phyloP scores from a whole-genome alignment of 2,888 invertebrate genomes.

The Caenorhabditis angaria region DNA sequence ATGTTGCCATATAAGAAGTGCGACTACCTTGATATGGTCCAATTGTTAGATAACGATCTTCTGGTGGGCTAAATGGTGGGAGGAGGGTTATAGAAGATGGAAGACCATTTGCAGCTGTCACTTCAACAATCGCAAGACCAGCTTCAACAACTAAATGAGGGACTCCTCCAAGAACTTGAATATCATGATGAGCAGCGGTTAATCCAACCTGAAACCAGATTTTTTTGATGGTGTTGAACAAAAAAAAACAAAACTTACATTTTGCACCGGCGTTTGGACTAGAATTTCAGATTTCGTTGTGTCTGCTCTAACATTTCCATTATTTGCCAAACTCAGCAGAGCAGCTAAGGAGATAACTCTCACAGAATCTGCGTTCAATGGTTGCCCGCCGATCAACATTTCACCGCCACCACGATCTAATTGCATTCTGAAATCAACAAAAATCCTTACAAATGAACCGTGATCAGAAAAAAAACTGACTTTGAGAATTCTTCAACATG shows the following conservation, averaged over 20 bases:
- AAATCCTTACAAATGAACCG: too few species aligned
- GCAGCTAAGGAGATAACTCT: slow-evolving; percentile 16
- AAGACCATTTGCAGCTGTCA: slow-evolving; percentile 25
- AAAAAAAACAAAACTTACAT: slow-evolving; percentile 21
- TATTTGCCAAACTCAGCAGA: slow-evolving; percentile 32
- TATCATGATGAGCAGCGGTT: slow-evolving; percentile 45
- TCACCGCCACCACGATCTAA: slow-evolving; percentile 42
- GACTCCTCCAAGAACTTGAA: slow-evolving; percentile 40
- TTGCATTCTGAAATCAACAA: slow-evolving; percentile 26
- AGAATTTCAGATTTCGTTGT: slow-evolving; percentile 30
- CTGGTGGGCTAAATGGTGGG: slow-evolving; percentile 31
- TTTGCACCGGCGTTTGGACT: slow-evolving; percentile 31
- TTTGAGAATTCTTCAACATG: slow-evolving; percentile 24
- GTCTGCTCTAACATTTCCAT: slow-evolving; percentile 36
- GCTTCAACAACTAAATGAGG: slow-evolving; percentile 43
- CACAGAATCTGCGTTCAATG: slow-evolving; percentile 30
- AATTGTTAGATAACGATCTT: slow-evolving; percentile 35
- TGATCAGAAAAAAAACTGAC: neutral
- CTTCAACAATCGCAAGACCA: slow-evolving; percentile 35
- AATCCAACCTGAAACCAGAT: slow-evolving; percentile 37
- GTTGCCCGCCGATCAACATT: slow-evolving; percentile 30
- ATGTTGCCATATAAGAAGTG: neutral
- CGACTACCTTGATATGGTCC: slow-evolving; percentile 45
- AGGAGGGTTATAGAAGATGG: slow-evolving; percentile 23
- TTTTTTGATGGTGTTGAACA: too few species aligned